Percentiles rank a stretch among this genome's conserved stretches.
Evolutionary conservation across 2,113 vertebrate genomes (phyloP).

Genomic region (Prunella himalayana): DNA sequence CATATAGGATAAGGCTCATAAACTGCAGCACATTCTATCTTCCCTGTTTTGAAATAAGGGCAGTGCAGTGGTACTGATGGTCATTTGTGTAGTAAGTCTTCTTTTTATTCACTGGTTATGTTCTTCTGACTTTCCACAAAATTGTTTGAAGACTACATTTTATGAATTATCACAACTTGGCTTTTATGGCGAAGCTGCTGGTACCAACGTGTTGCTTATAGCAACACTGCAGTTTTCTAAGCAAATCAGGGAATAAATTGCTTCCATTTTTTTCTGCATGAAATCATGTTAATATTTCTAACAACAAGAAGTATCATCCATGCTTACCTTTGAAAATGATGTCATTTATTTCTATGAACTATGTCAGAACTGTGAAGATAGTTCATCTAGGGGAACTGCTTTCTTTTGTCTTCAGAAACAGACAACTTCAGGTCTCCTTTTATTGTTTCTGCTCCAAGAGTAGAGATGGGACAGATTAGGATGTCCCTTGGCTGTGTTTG

Average conservation of each 20-base stretch:
- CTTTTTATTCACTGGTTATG: background rate
- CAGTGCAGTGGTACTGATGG: background rate
- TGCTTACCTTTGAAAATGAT: background rate
- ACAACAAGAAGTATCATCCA: background rate
- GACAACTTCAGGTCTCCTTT: background rate
- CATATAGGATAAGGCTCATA: background rate
- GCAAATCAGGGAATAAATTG: background rate
- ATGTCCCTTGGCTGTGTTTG: background rate
- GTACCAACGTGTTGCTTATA: background rate
- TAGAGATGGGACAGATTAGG: background rate
- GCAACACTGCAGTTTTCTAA: background rate
- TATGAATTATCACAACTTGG: background rate
- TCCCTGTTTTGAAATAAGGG: background rate
- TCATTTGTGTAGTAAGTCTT: background rate
- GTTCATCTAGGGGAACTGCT: background rate
- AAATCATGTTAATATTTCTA: background rate
- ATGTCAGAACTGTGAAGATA: background rate
- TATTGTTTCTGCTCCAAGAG: background rate
- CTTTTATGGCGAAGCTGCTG: background rate
- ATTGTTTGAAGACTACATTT: background rate
- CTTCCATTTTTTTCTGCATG: background rate
- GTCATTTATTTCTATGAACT: background rate
- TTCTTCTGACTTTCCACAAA: background rate
- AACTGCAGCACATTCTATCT: background rate
- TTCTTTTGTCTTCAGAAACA: background rate